A percentile compares a stretch with the other conserved stretches of the same genome.
Evolutionary conservation across 2,113 vertebrate genomes (phyloP).

Genomic region (Bungarus multicinctus): DNA sequence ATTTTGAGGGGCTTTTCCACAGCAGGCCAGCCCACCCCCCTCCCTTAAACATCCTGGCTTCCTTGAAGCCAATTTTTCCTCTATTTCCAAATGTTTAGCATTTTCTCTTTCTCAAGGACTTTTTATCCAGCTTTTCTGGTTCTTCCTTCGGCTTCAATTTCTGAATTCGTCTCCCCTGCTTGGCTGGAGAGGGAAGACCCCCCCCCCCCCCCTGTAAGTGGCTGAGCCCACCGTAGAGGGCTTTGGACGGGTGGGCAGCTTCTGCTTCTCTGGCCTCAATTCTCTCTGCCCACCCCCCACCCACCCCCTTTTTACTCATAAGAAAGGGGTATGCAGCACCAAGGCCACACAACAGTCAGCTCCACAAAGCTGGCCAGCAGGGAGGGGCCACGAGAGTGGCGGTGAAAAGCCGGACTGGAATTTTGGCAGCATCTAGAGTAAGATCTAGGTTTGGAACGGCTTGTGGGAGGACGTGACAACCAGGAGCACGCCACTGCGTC

Average conservation of each 20-base stretch:
- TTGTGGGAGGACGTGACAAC: background rate
- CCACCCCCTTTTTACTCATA: background rate
- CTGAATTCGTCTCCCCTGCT: background rate
- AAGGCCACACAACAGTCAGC: background rate
- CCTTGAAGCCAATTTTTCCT: background rate
- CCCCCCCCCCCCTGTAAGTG: fast-evolving
- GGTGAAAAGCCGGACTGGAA: background rate
- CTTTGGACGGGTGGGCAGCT: background rate
- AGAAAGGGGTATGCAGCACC: background rate
- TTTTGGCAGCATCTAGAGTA: background rate
- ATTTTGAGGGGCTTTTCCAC: background rate
- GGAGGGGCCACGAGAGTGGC: background rate
- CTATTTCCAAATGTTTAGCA: background rate
- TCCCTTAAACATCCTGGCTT: background rate
- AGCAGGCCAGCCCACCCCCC: background rate
- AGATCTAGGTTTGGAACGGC: background rate
- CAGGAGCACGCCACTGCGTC: background rate
- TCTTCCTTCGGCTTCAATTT: background rate
- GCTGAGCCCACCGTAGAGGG: background rate
- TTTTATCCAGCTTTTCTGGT: background rate
- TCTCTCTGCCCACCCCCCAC: background rate
- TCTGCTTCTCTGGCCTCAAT: background rate
- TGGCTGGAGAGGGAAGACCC: background rate
- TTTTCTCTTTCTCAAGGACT: background rate
- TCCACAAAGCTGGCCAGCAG: background rate